Percentiles rank a stretch among this genome's conserved stretches.
Evolutionary conservation across 2,888 invertebrate genomes (phyloP).

Genomic region (Apamea monoglypha): DNA sequence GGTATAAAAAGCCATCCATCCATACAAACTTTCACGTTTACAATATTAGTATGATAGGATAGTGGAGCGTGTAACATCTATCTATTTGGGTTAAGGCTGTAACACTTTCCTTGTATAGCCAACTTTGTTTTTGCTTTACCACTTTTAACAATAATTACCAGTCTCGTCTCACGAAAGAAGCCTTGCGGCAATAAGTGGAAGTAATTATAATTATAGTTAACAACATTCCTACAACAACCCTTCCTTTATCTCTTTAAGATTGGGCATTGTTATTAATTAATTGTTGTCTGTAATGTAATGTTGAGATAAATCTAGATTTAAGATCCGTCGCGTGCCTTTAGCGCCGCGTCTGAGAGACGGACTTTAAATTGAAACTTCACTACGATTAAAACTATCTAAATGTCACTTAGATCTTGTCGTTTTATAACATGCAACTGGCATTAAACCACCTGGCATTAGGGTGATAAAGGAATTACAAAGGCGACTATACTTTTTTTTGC

Average conservation of each 20-base stretch:
- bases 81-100: conserved; percentile 4
- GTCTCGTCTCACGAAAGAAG: background rate
- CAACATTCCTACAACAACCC: background rate
- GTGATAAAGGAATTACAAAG: background rate
- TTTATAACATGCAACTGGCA: background rate
- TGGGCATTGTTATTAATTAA: background rate
- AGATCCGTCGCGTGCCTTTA: background rate
- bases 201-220: background rate
- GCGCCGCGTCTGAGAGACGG: background rate
- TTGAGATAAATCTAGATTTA: background rate
- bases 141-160: background rate
- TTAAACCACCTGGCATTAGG: background rate
- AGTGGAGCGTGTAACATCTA: too few relatives aligned
- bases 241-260: background rate
- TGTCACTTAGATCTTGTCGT: background rate
- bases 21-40: too few relatives aligned
- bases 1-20: too few relatives aligned
- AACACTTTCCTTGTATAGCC: background rate
- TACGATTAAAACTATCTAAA: background rate
- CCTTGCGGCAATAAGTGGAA: background rate
- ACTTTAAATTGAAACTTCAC: background rate
- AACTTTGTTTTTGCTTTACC: background rate
- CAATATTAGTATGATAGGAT: too few relatives aligned
- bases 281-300: background rate
- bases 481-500: conserved; percentile 6